phyloP scores from a whole-genome alignment of 2,113 vertebrate species.

The Gorilla gorilla region DNA sequence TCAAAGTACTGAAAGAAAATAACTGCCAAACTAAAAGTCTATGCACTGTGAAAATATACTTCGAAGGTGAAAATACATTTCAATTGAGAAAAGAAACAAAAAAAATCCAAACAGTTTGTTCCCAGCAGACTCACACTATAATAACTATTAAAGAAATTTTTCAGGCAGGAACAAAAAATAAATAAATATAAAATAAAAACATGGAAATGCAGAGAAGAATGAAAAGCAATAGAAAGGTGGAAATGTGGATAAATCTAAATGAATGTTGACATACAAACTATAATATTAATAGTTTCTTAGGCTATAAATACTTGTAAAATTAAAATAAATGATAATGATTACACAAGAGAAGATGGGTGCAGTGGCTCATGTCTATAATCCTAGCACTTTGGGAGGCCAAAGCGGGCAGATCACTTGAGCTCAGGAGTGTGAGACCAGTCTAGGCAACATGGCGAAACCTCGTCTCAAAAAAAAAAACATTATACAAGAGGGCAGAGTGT shows the following conservation, averaged over 20 bases:
- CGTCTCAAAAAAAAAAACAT: too few species aligned
- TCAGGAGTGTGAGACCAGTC: too few species aligned
- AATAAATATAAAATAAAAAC: neutral
- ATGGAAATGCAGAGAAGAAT: neutral
- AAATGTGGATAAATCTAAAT: neutral
- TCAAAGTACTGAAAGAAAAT: neutral
- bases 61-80: neutral
- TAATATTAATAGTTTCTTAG: neutral
- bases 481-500: too few species aligned
- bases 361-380: too few species aligned
- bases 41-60: neutral
- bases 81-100: neutral
- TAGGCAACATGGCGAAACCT: too few species aligned
- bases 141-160: neutral
- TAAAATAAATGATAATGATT: neutral
- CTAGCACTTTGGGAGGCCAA: too few species aligned
- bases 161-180: neutral
- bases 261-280: neutral
- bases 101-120: neutral
- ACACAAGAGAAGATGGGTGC: neutral
- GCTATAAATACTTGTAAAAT: neutral
- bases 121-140: neutral
- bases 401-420: too few species aligned
- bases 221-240: neutral
- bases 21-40: neutral